These are phyloP conservation scores for Zelostemma sp. DNA, from an alignment of 1,140 invertebrate species.

Conservation along the genomic window DNA sequence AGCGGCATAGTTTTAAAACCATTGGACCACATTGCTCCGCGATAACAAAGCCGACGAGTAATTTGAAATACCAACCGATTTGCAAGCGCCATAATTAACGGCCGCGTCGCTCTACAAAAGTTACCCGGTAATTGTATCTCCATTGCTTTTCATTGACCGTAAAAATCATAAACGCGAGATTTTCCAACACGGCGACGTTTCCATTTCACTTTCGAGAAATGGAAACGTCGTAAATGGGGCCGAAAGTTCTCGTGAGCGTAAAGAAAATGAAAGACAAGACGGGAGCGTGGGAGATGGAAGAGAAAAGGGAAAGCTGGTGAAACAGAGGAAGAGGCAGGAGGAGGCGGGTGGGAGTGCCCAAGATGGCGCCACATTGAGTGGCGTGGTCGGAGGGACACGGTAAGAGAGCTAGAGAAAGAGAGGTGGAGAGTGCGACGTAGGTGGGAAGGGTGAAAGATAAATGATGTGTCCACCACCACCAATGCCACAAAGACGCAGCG, in stretches of 20 bases:
- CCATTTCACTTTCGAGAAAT: too few relatives aligned
- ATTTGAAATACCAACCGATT: conserved; percentile 40
- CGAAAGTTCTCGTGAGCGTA: too few relatives aligned
- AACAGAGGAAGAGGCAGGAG: conserved; percentile 39
- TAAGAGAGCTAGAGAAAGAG: conserved; percentile 13
- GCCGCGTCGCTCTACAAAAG: conserved; percentile 8
- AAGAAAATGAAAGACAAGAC: too few relatives aligned
- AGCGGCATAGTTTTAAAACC: conserved; percentile 36
- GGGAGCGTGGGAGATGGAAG: conserved; percentile 8
- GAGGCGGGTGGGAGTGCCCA: conserved; percentile 47
- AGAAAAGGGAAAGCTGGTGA: conserved; percentile 41
- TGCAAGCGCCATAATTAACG: conserved; percentile 35
- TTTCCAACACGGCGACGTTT: conserved; percentile 13
- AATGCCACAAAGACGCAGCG: conserved; percentile 55
- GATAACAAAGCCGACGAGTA: conserved; percentile 36
- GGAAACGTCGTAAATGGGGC: neutral
- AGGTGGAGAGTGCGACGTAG: conserved; percentile 42
- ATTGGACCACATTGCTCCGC: conserved; percentile 28
- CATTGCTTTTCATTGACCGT: too few relatives aligned
- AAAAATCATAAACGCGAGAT: conserved; percentile 1
- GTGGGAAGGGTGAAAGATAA: conserved; percentile 67
- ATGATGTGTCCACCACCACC: conserved; percentile 66
- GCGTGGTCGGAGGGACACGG: conserved; percentile 31
- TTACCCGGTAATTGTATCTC: neutral
- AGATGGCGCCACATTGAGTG: conserved; percentile 48